Evolutionary conservation across 2,113 vertebrate species (phyloP), one percentile per base, ranked within the genome.

Genomic region (Syngnathoides biaculeatus): DNA sequence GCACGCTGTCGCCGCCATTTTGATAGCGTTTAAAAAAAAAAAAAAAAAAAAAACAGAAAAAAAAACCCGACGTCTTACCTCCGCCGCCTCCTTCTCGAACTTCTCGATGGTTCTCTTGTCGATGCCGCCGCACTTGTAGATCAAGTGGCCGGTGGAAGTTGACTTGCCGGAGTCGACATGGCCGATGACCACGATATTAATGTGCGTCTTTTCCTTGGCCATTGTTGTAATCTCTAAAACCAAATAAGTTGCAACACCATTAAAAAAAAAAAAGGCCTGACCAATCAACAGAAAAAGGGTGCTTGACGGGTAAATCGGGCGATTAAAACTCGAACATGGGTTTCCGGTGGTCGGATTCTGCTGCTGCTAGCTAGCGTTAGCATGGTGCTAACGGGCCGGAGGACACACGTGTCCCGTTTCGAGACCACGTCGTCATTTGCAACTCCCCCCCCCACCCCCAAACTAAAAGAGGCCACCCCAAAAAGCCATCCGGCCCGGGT

Each of bases 141-240:
- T 93, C 73, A 93, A 27, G 71, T 93, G 93, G 0, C 93, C 93
- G 83, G 93, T 93, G 58, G 92, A 88, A 64, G 93, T 93, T 43
- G 93, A 93, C 86, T 93, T 93, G 60, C 93, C 93, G 72, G 93
- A 93, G 89, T 93, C 93, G 88, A 93, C 93, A 88, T 93, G 93
- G 85, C 93, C 93, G 71, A 93, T 93, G 80, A 93, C 92, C 91
- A 93, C 93, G 90, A 93, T 93, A 90, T 93, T 93, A 67, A 93
- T 93, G 89, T 93, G 92, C 82, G 8, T 77, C 85, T 93, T 93
- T 89, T 93, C 92, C 88, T 93, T 93, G 89, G 75, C 91, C 92
- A 92, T 93, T 84, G 79, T 92, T 79, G 62, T 80, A 75, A 79
- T 91, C 91, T 89, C 60, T 62, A 38, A 11, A 8, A 27, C n/a